Evolutionary conservation across 2,797 vertebrate species (phyloP), one percentile per base, ranked within the genome.

Genomic region (Clarias laeviceps): DNA sequence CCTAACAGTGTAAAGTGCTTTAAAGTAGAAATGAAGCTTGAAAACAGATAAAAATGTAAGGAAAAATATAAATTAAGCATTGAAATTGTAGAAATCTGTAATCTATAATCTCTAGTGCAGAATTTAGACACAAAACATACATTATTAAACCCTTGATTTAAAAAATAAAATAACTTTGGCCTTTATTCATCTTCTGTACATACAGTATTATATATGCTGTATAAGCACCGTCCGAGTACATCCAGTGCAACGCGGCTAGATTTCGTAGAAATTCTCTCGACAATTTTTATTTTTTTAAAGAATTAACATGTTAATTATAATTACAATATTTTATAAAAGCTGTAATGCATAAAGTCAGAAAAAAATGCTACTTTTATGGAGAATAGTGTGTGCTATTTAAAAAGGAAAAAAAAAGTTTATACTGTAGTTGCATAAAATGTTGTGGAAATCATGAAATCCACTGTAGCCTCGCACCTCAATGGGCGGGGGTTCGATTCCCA

Each of bases 1-100:
- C 8, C 85, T 73, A 29, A 85, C 84, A 76, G 86, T 93, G 29
- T 93, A 94, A 94, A 93, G 93, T 94, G 93, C 92, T 88, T 85
- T 79, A 82, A 62, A 89, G 74, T 84, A 88, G 56, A 88, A 90
- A 84, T 34, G 90, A 91, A 92, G 88, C 80, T 57, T 57, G 56
- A 27, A 81, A 91, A 88, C 78, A 70, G 15, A 56, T 12, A 50
- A 12, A 50, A 50, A 50, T 57, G 89, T 64, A 76, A 87, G 77
- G 76, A 64, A 82, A 69, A 90, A 93, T 80, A 89, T 91, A 92
- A 92, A 92, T 91, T 91, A 82, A 88, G 64, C 83, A 87, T 90
- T 88, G 91, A 89, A 90, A 92, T 91, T 50, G 90, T 86, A 92
- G 70, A 87, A 54, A 72, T 84, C 8, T 29, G 7, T 22, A 3